Evolutionary conservation across 2,888 invertebrate species (phyloP).

Genomic region (Spodoptera picta): DNA sequence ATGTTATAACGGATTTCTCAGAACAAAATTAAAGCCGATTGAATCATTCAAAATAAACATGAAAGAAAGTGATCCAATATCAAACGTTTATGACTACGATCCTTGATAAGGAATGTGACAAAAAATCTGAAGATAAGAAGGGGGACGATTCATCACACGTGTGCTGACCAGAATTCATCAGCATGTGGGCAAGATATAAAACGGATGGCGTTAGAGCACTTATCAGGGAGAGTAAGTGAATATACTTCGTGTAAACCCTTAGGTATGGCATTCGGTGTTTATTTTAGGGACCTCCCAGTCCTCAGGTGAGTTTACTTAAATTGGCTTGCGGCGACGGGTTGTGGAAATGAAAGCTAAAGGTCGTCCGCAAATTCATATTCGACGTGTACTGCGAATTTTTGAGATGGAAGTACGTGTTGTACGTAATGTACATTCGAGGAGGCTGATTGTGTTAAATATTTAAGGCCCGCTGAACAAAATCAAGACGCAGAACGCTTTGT

Average conservation of each 20-base stretch:
- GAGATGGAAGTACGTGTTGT: slow-evolving; percentile 25
- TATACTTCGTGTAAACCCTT: slow-evolving; percentile 51
- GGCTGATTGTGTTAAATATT: slow-evolving; percentile 14
- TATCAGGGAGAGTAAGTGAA: slow-evolving; percentile 52
- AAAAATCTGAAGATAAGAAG: slow-evolving; percentile 58
- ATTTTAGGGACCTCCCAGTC: slow-evolving; percentile 35
- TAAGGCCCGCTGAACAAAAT: slow-evolving; percentile 7
- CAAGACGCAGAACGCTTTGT: slow-evolving; percentile 5
- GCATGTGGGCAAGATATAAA: slow-evolving; percentile 57
- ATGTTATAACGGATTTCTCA: neutral
- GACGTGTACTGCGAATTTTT: slow-evolving; percentile 14
- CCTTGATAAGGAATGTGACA: slow-evolving; percentile 34
- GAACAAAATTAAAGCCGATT: slow-evolving; percentile 4
- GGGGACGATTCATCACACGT: slow-evolving; percentile 47
- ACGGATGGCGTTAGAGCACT: slow-evolving; percentile 50
- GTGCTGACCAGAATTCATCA: slow-evolving; percentile 39
- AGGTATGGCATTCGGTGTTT: slow-evolving; percentile 25
- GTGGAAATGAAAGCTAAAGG: slow-evolving; percentile 27
- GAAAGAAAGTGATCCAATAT: slow-evolving; percentile 37
- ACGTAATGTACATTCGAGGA: slow-evolving; percentile 13
- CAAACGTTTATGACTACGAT: slow-evolving; percentile 23
- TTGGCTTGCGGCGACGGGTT: slow-evolving; percentile 33
- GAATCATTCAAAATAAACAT: slow-evolving; percentile 22
- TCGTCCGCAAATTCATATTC: slow-evolving; percentile 26
- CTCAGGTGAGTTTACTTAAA: slow-evolving; percentile 60